phyloP scores from a whole-genome alignment of 1,140 invertebrate genomes.

The Zaprionus taronus region DNA sequence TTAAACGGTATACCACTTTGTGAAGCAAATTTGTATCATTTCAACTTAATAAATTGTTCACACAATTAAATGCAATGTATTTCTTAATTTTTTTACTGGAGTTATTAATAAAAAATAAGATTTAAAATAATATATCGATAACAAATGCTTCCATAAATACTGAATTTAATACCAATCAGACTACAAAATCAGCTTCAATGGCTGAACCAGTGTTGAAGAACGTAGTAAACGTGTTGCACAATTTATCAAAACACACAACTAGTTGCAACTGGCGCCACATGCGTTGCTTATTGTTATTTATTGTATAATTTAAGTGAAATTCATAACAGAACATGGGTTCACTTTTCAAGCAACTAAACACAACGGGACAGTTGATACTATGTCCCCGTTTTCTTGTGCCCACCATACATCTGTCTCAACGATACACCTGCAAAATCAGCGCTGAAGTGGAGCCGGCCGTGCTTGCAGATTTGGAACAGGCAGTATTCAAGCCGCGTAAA shows the following conservation, averaged over 20 bases:
- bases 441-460: conserved; percentile 85
- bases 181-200: neutral
- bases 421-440: conserved; percentile 84
- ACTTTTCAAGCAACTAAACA: conserved; percentile 10
- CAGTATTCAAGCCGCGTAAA: conserved; percentile 87
- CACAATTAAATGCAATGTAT: too few relatives aligned
- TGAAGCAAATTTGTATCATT: too few relatives aligned
- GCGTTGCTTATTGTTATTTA: conserved; percentile 29
- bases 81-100: too few relatives aligned
- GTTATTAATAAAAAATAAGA: neutral
- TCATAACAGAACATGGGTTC: conserved; percentile 25
- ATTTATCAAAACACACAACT: conserved; percentile 14
- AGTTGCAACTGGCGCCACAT: conserved; percentile 36
- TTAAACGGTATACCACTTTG: neutral
- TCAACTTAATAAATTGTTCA: too few relatives aligned
- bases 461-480: conserved; percentile 85
- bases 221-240: conserved; percentile 14
- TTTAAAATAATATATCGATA: neutral
- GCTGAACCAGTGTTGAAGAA: conserved; percentile 18
- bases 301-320: conserved; percentile 30
- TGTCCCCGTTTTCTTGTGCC: conserved; percentile 33
- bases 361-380: conserved; percentile 34
- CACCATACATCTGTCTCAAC: conserved; percentile 32
- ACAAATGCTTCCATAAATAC: neutral
- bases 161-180: neutral